Base-by-base conservation (phyloP, 1,140 invertebrate genomes). In the Muscidifurax raptorellus region DNA sequence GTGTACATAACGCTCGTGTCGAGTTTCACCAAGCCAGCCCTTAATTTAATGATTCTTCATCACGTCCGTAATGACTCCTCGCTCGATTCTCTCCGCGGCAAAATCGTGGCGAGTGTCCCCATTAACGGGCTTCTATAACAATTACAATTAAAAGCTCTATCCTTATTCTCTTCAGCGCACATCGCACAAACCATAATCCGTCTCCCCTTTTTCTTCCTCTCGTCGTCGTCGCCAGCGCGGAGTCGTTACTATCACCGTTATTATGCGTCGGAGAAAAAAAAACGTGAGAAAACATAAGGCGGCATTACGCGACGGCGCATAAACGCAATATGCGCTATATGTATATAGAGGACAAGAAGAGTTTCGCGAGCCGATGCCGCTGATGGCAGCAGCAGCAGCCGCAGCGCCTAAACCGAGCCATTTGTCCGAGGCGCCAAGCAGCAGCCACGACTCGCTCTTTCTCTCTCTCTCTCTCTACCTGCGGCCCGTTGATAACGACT, bases 401-500 rank as follows among this genome's bases (percentile, higher is more conserved):
- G 18, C 15, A 7, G 72, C 9, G 32, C 52, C 78, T 80, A 84
- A 84, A 80, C 83, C 83, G 71, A 36, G 69, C 83, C 83, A 80
- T 84, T 84, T 84, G 83, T 84, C 71, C 32, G 69, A 67, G 47
- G 71, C 47, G 69, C 47, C 52, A 59, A 59, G 75, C 75, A 27
- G 47, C 9, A 15, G 67, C 59, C 32, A n/a, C n/a, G n/a, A n/a
- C 36, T 67, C 27, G n/a, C 47, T 40, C 36, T 40, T 9, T 36
- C 32, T 32, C 32, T 32, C 36, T 36, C 9, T 40, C 36, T 12
- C 36, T 40, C 59, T 78, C 89, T 88, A 90, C 89, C 90, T 91
- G 91, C 87, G 87, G 87, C 86, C 88, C 90, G 91, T 92, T 92
- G 91, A 92, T 92, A 92, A 92, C 91, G 91, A 91, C 91, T 91